Evolutionary conservation across 1,140 invertebrate species (phyloP), one percentile per base, ranked within the genome.

Genomic region (Drosophila murphyi): DNA sequence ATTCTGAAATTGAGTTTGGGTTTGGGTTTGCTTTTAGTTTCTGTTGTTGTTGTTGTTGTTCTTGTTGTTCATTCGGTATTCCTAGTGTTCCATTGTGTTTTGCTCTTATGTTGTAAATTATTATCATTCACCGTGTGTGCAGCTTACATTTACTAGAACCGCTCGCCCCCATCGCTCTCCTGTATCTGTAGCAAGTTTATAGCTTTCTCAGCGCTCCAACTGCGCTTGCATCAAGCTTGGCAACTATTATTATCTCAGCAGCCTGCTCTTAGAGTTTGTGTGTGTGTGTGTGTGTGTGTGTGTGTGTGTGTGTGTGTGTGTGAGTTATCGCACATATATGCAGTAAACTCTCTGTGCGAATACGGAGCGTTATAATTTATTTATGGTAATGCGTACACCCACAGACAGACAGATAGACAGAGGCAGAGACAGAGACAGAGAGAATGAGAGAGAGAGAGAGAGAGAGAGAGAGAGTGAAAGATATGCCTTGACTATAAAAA

Each of bases 331-430:
- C 80, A 76, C 78, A 80, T 71, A 80, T 71, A 89, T 76, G 85
- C 85, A 85, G 85, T 90, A 89, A 85, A 89, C 86, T 90, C 74
- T 67, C 74, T 57, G 85, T 67, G 71, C 77, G 83, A 85, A 86
- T 78, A 85, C 78, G 78, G 86, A 80, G 71, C 81, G 85, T 89
- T 89, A 89, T 89, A 89, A 89, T 89, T 89, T 89, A 89, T 89
- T 89, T 89, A 89, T 89, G 85, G 74, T 85, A 89, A 89, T 89
- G 80, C 85, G 85, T 80, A 78, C 76, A 59, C 56, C 64, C 72
- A 68, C 73, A 73, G 52, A 64, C 67, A 72, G 43, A 65, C n/a
- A 39, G 12, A 20, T 20, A 37, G 5, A 34, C 48, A 65, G 20
- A 39, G 12, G 1, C 20, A 47, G 5, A 34, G 6, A 39, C 4